Evolutionary conservation across 1,140 invertebrate species (phyloP), one percentile per base, ranked within the genome.

Genomic region (Drosophila kikkawai): DNA sequence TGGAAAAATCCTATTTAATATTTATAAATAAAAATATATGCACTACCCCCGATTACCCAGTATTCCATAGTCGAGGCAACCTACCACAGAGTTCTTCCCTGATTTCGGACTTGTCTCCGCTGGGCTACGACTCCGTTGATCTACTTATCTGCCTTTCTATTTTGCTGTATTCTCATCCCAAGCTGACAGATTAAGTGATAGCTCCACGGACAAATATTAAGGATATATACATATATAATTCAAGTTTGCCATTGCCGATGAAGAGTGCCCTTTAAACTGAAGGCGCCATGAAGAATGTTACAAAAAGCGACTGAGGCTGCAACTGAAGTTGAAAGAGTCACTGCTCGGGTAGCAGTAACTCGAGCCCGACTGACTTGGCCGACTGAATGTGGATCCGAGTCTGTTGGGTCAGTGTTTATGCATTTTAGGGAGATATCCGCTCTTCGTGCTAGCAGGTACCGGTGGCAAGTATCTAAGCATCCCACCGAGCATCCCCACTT

Each of bases 171-270:
- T 66, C 51, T 81, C 64, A 65, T 71, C 67, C 48, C 66, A 70
- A 75, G 71, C 79, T 83, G 81, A 66, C 80, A 57, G 70, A 83
- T 83, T 79, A 83, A 83, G 81, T 79, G 80, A 83, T 83, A 58
- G 82, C 76, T 71, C 58, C 61, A 61, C 60, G 63, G 75, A 29
- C 48, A 74, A 51, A 66, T 57, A 75, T 79, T 74, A 82, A 67
- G 51, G 58, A 74, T 61, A 59, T 82, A 76, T 79, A 59, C 64
- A 64, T 50, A 71, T 80, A 73, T 69, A 66, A 59, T 69, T 44
- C 59, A 53, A 79, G 65, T 75, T 83, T 71, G 53, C 58, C 70
- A 51, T 50, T 11, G 41, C 70, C 65, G 64, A 75, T 80, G 79
- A 75, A 75, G 64, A 71, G 79, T 76, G 78, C 66, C 75, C 76